Evolutionary conservation across 2,797 vertebrate genomes (phyloP), one percentile per base, ranked within the genome.

Genomic region (Acipenser oxyrinchus): DNA sequence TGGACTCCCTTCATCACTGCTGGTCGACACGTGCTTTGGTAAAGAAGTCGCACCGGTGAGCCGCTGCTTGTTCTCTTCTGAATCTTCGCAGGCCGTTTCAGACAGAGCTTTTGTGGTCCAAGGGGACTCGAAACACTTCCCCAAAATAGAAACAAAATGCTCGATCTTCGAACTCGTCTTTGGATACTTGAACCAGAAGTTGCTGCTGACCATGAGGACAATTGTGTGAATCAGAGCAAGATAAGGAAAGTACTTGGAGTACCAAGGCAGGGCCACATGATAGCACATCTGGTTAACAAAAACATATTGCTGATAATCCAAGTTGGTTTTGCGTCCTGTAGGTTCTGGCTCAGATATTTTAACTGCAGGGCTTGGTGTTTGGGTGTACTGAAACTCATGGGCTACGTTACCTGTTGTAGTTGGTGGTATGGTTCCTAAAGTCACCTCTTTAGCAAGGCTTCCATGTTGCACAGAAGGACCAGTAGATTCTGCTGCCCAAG

Each of bases 251-350:
- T 99, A 99, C 78, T 99, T 99, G 5, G 97, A 99, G 82, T 98
- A 99, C 97, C 97, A 99, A 0, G 96, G 97, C 65, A 99, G 92
- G 67, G 96, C 96, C 64, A 96, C 89, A 63, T 99, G 96, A 83
- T 99, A 99, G 78, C 97, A 99, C 95, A 99, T 98, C 87, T 99
- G 96, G 78, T 99, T 99, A 83, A 99, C 93, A 79, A 98, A 99
- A 74, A 99, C 91, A 23, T 99, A 99, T 83, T 99, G 97, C 85
- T 99, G 96, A 82, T 94, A 99, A 86, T 99, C 97, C 80, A 99
- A 76, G 79, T 96, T 95, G 66, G 96, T 98, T 84, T 92, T 91
- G 61, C 95, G 86, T 8, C 95, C 95, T 48, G 84, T 87, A 18
- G 93, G 89, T 76, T 88, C 86, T 72, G 81, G 87, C 67, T 87